Evolutionary conservation across 1,140 invertebrate genomes (phyloP), one percentile per base, ranked within the genome.

Genomic region (Heliconius hewitsoni): DNA sequence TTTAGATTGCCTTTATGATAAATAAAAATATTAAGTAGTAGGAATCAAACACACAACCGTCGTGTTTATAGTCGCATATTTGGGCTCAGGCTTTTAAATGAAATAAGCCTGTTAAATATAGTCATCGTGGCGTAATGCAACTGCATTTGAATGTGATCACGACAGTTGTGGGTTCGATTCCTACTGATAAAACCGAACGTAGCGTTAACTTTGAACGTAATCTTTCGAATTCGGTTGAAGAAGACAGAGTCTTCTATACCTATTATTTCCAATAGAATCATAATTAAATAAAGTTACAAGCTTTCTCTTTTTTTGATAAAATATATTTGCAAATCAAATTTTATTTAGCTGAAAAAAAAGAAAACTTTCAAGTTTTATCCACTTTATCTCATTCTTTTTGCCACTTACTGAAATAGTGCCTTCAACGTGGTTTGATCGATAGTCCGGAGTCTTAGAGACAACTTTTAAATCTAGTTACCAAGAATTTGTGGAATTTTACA

Each of bases 341-440:
- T 66, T 66, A 30, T 16, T 30, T 66, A 30, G 4, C 23, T 66
- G 4, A 27, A 66, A 66, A 66, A 66, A 66, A 66, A 27, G 9
- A 30, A 30, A 66, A 66, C 60, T 66, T 66, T 27, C 8, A 60
- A 60, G n/a, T 60, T 60, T 66, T 30, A 66, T 66, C 27, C 27
- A 66, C 11, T 66, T 66, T 66, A 66, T 66, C 13, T 66, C 60
- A 27, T 66, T 66, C 27, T 66, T 66, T 66, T 66, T 30, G 60
- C 60, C 27, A 66, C 60, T 66, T 66, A 66, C 60, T 66, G 60
- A 66, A 66, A 66, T 66, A 66, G 60, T 66, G 60, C 1, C 60
- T 66, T 66, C 27, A 66, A 16, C 60, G 27, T 11, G 60, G 27
- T 66, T 66, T 66, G 60, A 66, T 66, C 60, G 11, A 66, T 66